Base-by-base conservation (phyloP, 2,888 invertebrate genomes). In the Drosophila borborema region DNA sequence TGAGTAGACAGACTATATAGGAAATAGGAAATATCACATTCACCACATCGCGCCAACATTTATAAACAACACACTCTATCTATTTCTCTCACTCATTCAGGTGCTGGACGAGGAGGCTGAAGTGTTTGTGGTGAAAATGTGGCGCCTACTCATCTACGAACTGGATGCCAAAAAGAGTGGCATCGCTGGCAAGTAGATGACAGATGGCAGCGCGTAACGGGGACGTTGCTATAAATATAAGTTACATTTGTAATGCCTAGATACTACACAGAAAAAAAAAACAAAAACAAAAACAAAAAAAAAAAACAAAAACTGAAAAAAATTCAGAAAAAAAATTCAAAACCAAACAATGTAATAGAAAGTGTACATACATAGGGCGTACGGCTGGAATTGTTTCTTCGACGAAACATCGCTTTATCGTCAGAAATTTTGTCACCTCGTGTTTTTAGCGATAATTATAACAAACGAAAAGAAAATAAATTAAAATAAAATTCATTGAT, bases 71-170 rank as follows among this genome's bases (percentile, higher is more conserved):
- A n/a, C 55, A 53, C n/a, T 40, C 16, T 49, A 38, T n/a, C 14
- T 9, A 36, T 38, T n/a, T 16, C 12, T 55, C 16, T 49, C 49
- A 2, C 49, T 12, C 31, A 4, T 9, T 4, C 93, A 99, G 99
- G 99, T 99, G 83, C 95, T 99, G 91, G 99, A 99, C 93, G 99
- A 99, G 93, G 99, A 99, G 94, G 99, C 99, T 5, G 99, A 99
- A 94, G 99, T 99, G 82, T 99, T 99, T 94, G 99, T 99, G 89
- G 99, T 99, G 78, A 99, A 99, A 95, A 98, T 99, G 99, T 99
- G 99, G 99, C 95, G 99, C 85, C 95, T 99, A 91, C 95, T 99
- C 79, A 99, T 99, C 90, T 99, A 99, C 94, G 99, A 99, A 95
- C 98, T 99, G 86, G 99, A 99, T 95, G 99, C 99, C 67, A 99